phyloP scores from a whole-genome alignment of 2,113 vertebrate species.

The Aegypius monachus region DNA sequence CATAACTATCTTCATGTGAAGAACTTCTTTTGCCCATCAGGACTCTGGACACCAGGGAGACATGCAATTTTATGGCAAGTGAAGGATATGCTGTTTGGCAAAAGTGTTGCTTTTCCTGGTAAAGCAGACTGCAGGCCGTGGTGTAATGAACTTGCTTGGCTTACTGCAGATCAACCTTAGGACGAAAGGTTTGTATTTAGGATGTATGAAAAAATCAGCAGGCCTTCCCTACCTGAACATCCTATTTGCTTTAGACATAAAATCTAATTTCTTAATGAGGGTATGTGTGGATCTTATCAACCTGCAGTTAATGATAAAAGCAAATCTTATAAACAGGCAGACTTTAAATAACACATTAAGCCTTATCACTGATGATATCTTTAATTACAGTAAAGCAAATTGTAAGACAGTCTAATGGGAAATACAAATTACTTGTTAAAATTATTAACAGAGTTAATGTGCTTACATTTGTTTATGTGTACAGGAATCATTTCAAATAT shows the following conservation, averaged over 20 bases:
- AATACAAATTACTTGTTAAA: conserved; percentile 81
- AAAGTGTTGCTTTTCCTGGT: background rate
- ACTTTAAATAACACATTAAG: conserved; percentile 75
- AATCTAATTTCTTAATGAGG: conserved; percentile 63
- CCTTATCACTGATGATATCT: conserved; percentile 75
- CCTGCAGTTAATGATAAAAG: conserved; percentile 72
- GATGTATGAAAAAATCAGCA: background rate
- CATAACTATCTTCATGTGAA: background rate
- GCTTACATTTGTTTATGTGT: conserved; percentile 82
- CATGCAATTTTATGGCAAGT: background rate
- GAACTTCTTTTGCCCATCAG: background rate
- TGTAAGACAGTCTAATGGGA: conserved; percentile 77
- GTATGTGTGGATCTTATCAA: conserved; percentile 53
- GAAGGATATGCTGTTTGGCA: background rate
- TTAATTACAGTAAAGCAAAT: conserved; percentile 79
- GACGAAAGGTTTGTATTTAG: background rate
- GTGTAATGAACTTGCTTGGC: background rate
- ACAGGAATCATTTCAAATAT: conserved; percentile 76
- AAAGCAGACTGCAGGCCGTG: background rate
- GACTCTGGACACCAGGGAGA: background rate
- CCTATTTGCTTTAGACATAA: conserved; percentile 29
- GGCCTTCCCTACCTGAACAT: background rate
- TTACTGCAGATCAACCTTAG: background rate
- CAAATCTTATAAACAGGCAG: conserved; percentile 68
- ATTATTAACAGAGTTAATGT: conserved; percentile 83